Base-by-base conservation (phyloP, 92 coral and sea anemone genomes). In the Paragorgia papillata region DNA sequence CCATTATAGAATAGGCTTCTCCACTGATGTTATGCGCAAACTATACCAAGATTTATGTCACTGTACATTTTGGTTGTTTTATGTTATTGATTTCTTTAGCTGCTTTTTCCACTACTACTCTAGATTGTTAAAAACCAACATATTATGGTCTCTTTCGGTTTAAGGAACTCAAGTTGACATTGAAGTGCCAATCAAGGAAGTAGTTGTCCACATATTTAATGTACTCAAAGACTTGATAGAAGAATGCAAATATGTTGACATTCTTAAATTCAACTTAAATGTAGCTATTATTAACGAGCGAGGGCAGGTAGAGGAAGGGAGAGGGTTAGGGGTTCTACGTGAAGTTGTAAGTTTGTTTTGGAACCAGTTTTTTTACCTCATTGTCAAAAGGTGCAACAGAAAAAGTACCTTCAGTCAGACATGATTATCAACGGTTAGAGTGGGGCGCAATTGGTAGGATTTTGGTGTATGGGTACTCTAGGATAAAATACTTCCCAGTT, bases 141-240 rank as follows among this genome's bases (percentile, higher is more conserved):
- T n/a, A n/a, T n/a, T n/a, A n/a, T n/a, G n/a, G n/a, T n/a, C n/a
- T n/a, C n/a, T n/a, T n/a, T n/a, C n/a, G n/a, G n/a, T n/a, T n/a
- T n/a, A n/a, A n/a, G n/a, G n/a, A n/a, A n/a, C n/a, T n/a, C n/a
- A n/a, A n/a, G n/a, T n/a, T n/a, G n/a, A n/a, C n/a, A n/a, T n/a
- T n/a, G n/a, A n/a, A n/a, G n/a, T n/a, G n/a, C 61, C 61, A 19
- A 80, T 71, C 73, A 81, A 59, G 80, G 85, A 44, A 57, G 73
- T 81, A 40, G 60, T 81, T 39, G 80, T 81, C 39, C 80, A 81
- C 27, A 73, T 80, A 73, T 28, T 5, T 53, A 59, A 81, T 39
- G 85, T 81, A 43, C 85, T 73, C 53, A 81, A 81, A 49, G 80
- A 73, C 73, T 56, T 60, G 51, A 73, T 59, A 70, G 85, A 73